phyloP scores from a whole-genome alignment of 1,140 invertebrate species.

The Amphibalanus amphitrite region DNA sequence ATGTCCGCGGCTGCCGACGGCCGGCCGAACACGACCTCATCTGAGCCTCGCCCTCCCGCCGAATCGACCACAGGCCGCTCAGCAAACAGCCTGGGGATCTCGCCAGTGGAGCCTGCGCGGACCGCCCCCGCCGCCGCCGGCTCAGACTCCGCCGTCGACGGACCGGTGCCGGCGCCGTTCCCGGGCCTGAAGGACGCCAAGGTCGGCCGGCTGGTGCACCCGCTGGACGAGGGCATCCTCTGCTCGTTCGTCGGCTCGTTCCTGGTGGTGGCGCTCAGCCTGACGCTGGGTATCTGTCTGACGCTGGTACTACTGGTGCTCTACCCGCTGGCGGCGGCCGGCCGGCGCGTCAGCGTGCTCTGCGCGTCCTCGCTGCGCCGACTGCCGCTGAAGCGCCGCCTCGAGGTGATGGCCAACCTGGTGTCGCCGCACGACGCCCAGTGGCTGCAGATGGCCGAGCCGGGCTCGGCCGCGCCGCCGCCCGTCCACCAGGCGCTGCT shows the following conservation, averaged over 20 bases:
- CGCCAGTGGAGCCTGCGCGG: background rate
- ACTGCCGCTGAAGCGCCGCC: constrained; percentile 16
- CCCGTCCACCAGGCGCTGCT: constrained; percentile 33
- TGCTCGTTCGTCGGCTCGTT: constrained; percentile 25
- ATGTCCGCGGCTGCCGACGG: background rate
- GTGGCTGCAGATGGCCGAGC: constrained; percentile 27
- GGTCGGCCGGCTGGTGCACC: constrained; percentile 20
- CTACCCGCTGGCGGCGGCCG: constrained; percentile 26
- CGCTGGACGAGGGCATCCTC: constrained; percentile 29
- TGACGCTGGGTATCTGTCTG: constrained; percentile 27
- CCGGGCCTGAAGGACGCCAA: background rate
- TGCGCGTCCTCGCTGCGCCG: constrained; percentile 20
- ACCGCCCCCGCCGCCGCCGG: no score
- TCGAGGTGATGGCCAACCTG: constrained; percentile 22
- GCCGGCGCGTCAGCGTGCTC: constrained; percentile 23
- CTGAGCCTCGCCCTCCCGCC: no score
- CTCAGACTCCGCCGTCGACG: no score
- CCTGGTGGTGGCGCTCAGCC: constrained; percentile 25
- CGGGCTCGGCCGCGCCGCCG: constrained; percentile 16
- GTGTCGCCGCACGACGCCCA: constrained; percentile 26
- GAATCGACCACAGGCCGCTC: background rate
- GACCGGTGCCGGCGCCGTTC: background rate
- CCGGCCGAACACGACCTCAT: no score
- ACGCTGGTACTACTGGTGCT: constrained; percentile 25
- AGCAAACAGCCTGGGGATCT: background rate